Base-by-base conservation (phyloP, 1,140 invertebrate species). In the Bombus confusus region DNA sequence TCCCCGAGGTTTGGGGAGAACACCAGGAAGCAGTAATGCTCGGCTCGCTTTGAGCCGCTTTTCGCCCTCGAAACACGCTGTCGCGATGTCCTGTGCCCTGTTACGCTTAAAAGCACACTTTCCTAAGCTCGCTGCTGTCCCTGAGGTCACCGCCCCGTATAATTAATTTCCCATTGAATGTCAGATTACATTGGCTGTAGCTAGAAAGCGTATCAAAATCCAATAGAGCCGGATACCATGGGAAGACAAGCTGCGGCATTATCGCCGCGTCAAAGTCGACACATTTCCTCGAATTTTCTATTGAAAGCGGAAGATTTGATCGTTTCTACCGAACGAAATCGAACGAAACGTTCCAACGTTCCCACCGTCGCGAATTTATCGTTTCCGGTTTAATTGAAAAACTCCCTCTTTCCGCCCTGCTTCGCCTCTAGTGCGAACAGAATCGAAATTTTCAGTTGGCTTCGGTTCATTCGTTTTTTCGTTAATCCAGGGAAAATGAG, bases 111-210 rank as follows among this genome's bases (percentile, higher is more conserved):
- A 85, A 73, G 59, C 77, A 43, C 41, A 25, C 43, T 25, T 52
- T 52, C 47, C 47, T 52, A 10, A 69, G 47, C 64, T n/a, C 12
- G 47, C 47, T 52, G 18, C 47, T 52, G 47, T 25, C 31, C 15
- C 25, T 43, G 8, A 31, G 68, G 47, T 59, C 41, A 15, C 39
- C n/a, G 39, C 47, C 37, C 73, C 31, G 39, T 72, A n/a, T 85
- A 85, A 85, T 80, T 85, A 85, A 80, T 80, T 74, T 85, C 34
- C 39, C 69, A 74, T 85, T 80, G 59, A 79, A 66, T 64, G 83
- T 74, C 59, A 57, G 78, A 85, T 85, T 74, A 75, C 76, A 47
- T n/a, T 37, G 59, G 57, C 22, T 47, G 43, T 13, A 34, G 9
- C 62, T n/a, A 28, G 34, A 57, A 31, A 52, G 41, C 71, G 71